Evolutionary conservation across 1,140 invertebrate genomes (phyloP).

Genomic region (Hestina assimilis): DNA sequence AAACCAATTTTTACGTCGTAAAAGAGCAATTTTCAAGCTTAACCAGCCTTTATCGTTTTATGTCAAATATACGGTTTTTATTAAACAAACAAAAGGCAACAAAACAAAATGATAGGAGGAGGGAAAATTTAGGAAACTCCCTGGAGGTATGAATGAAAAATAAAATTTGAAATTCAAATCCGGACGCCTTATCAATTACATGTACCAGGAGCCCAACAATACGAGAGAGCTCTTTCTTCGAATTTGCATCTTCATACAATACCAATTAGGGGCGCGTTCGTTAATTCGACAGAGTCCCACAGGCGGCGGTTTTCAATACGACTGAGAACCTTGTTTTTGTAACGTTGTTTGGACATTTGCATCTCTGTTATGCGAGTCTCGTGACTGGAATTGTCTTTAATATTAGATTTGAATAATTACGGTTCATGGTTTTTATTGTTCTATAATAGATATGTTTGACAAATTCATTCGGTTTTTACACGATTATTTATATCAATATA

Average conservation of each 20-base stretch:
- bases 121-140: slow-evolving; percentile 36
- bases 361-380: slow-evolving; percentile 49
- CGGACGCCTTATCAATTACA: slow-evolving; percentile 65
- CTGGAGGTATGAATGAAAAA: slow-evolving; percentile 57
- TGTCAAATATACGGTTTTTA: slow-evolving; percentile 3
- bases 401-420: background rate
- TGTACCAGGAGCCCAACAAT: slow-evolving; percentile 58
- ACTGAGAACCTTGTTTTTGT: slow-evolving; percentile 43
- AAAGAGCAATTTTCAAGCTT: no score
- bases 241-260: slow-evolving; percentile 71
- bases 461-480: no score
- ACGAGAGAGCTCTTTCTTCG: slow-evolving; percentile 55
- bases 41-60: background rate
- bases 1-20: no score
- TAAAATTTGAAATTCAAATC: slow-evolving; percentile 69
- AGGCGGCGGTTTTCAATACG: slow-evolving; percentile 47
- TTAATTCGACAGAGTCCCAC: slow-evolving; percentile 57
- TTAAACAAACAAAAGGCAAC: slow-evolving; percentile 19
- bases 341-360: slow-evolving; percentile 51
- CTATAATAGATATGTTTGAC: background rate
- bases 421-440: no score
- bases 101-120: slow-evolving; percentile 26
- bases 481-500: no score
- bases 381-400: slow-evolving; percentile 25
- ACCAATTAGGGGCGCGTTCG: slow-evolving; percentile 59